phyloP scores from a whole-genome alignment of 2,113 vertebrate species.

The Vimba vimba region DNA sequence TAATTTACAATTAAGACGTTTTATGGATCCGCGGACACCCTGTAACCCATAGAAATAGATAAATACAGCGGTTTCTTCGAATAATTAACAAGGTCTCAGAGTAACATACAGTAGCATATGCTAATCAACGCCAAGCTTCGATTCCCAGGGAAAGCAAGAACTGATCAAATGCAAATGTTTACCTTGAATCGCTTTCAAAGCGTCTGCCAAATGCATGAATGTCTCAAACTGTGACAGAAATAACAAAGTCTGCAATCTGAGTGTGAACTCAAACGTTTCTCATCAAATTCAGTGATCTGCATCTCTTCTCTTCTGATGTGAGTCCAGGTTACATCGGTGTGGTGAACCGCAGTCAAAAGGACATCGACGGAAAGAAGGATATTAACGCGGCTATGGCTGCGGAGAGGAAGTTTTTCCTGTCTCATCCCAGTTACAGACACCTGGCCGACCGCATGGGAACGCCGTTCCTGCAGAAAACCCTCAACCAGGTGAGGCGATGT shows the following conservation, averaged over 20 bases:
- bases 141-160: too few species aligned
- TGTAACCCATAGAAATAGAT: neutral
- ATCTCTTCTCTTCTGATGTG: neutral
- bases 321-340: constrained; percentile 94
- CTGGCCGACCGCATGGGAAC: constrained; percentile 99
- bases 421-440: constrained; percentile 94
- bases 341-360: constrained; percentile 98
- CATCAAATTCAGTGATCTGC: neutral
- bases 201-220: too few species aligned
- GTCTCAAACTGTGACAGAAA: too few species aligned
- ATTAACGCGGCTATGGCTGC: constrained; percentile 93
- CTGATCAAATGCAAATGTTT: too few species aligned
- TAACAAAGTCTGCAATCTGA: neutral
- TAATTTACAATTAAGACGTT: too few species aligned
- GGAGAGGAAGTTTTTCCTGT: constrained; percentile 96
- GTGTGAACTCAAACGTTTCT: neutral
- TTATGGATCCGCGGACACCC: too few species aligned
- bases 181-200: too few species aligned
- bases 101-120: too few species aligned
- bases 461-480: constrained; percentile 91
- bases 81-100: too few species aligned
- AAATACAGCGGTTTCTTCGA: too few species aligned
- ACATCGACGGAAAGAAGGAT: constrained; percentile 97
- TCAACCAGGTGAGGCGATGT: constrained; percentile 89
- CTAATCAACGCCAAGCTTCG: too few species aligned